phyloP scores from a whole-genome alignment of 1,140 invertebrate genomes.

The Aphelenchoides fujianensis region DNA sequence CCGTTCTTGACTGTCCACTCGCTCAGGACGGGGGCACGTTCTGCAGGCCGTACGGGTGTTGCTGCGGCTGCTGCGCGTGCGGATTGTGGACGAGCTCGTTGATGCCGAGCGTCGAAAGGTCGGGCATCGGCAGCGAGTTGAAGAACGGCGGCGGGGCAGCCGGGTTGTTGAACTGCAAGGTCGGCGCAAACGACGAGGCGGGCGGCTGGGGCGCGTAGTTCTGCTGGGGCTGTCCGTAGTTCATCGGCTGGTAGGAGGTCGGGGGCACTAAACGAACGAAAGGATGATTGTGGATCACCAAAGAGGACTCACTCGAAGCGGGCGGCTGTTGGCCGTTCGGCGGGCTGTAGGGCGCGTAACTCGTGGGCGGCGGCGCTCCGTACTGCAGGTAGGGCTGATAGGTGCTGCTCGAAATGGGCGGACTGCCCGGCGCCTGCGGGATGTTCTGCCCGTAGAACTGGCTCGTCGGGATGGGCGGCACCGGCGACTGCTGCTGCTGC shows the following conservation, averaged over 20 bases:
- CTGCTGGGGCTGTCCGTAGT: constrained; percentile 16
- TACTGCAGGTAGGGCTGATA: constrained; percentile 52
- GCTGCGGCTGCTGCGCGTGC: constrained; percentile 13
- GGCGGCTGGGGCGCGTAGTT: constrained; percentile 21
- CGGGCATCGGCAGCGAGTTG: constrained; percentile 44
- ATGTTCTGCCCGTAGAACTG: not conserved
- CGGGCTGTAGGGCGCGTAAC: not conserved
- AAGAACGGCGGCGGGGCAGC: not conserved
- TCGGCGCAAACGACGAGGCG: not conserved
- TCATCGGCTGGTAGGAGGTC: constrained; percentile 1
- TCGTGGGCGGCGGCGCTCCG: constrained; percentile 42
- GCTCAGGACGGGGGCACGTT: too few species aligned
- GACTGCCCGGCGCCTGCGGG: not conserved
- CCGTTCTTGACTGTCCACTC: too few species aligned
- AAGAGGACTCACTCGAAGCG: constrained; percentile 13
- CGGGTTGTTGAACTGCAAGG: constrained; percentile 6
- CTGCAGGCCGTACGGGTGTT: too few species aligned
- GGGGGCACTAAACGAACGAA: not conserved
- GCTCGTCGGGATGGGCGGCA: not conserved
- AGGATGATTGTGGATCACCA: not conserved
- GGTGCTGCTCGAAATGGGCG: constrained; percentile 37
- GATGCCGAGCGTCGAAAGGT: constrained; percentile 56
- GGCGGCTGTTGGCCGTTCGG: not conserved
- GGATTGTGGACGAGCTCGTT: constrained; percentile 51
- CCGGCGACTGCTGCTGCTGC: not conserved